phyloP scores from a whole-genome alignment of 2,797 vertebrate species.

The Thamnophis elegans region DNA sequence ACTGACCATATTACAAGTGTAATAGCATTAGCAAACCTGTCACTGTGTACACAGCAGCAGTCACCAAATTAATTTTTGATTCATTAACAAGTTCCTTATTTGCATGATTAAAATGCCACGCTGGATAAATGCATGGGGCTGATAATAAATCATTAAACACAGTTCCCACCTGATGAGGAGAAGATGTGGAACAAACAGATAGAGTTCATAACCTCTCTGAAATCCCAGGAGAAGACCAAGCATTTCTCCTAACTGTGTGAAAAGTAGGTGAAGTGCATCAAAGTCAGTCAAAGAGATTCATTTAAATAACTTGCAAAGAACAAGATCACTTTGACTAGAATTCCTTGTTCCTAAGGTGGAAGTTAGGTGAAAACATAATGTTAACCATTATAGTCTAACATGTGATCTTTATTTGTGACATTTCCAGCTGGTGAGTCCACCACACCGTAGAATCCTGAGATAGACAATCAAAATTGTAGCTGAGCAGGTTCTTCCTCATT shows the following conservation, averaged over 20 bases:
- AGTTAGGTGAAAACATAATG: not conserved
- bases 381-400: not conserved
- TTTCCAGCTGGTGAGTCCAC: not conserved
- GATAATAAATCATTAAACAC: conserved; percentile 59
- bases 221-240: conserved; percentile 52
- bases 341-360: conserved; percentile 15
- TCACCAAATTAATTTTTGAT: conserved; percentile 65
- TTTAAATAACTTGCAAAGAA: conserved; percentile 1
- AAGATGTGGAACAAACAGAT: conserved; percentile 62
- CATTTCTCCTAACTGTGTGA: conserved; percentile 46
- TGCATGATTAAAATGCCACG: conserved; percentile 74
- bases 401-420: not conserved
- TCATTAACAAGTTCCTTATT: conserved; percentile 71
- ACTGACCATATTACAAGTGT: conserved; percentile 45
- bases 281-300: not conserved
- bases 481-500: not conserved
- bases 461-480: not conserved
- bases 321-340: conserved; percentile 17
- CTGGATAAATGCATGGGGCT: conserved; percentile 58
- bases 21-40: conserved; percentile 61
- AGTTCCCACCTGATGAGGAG: conserved; percentile 70
- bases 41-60: conserved; percentile 52
- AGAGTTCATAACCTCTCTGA: conserved; percentile 55
- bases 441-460: not conserved
- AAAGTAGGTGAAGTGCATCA: conserved; percentile 35